These are phyloP conservation scores for Cherax quadricarinatus DNA, from an alignment of 1,140 invertebrate genomes.

Conservation along the genomic window DNA sequence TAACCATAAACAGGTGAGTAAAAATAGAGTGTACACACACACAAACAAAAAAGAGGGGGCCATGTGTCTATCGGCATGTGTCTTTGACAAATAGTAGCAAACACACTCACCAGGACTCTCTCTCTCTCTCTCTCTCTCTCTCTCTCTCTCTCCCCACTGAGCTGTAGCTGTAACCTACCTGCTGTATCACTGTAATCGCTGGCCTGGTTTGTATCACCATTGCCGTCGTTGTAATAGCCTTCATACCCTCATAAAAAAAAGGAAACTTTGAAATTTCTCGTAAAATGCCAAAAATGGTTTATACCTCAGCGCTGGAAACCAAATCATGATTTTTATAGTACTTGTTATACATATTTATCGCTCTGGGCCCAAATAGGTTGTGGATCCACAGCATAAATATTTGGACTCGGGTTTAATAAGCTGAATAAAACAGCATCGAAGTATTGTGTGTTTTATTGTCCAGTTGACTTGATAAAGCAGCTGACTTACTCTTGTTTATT, in stretches of 20 bases:
- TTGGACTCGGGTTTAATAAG: conserved; percentile 4
- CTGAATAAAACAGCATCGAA: background rate
- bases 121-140: no score
- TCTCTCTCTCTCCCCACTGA: background rate
- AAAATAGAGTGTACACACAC: no score
- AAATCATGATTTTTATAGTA: background rate
- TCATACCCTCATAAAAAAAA: background rate
- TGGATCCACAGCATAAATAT: background rate
- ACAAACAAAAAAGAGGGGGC: no score
- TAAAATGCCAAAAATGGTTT: conserved; percentile 13
- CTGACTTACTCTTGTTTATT: no score
- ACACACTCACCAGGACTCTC: no score
- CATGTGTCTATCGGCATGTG: no score
- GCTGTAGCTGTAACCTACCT: background rate
- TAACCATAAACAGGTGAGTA: no score
- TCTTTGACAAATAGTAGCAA: no score
- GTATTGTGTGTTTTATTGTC: no score
- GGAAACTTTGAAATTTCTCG: conserved; percentile 1
- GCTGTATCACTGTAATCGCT: background rate
- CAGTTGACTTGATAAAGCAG: no score
- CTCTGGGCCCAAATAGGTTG: background rate
- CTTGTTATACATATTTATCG: conserved; percentile 16
- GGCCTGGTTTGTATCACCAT: background rate
- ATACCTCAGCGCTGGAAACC: background rate
- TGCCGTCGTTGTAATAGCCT: background rate